phyloP scores from a whole-genome alignment of 2,113 vertebrate species.

The Meleagris gallopavo region DNA sequence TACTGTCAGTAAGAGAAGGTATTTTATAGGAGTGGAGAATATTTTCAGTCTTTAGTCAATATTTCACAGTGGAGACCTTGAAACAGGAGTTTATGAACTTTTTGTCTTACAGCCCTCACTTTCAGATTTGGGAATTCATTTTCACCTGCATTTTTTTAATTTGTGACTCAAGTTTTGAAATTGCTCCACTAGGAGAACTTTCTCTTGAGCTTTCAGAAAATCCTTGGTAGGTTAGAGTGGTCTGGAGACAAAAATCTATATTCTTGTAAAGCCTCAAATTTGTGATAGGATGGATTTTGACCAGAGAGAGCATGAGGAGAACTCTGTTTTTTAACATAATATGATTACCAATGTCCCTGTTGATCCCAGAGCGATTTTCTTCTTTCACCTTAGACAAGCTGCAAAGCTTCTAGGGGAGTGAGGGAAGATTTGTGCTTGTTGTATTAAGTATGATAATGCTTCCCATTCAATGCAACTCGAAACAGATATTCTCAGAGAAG shows the following conservation, averaged over 20 bases:
- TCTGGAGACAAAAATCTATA: neutral
- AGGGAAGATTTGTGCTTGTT: neutral
- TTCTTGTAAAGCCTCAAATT: accelerated
- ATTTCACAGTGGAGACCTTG: neutral
- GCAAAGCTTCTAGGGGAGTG: neutral
- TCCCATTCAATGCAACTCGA: accelerated
- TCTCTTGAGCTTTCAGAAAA: neutral
- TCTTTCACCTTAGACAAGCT: neutral
- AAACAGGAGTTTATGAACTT: constrained; percentile 19
- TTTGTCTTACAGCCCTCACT: neutral
- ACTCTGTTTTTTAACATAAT: neutral
- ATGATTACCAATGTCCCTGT: neutral
- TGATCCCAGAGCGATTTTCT: neutral
- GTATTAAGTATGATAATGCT: neutral
- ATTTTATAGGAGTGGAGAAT: neutral
- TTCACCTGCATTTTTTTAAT: neutral
- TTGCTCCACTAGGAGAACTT: neutral
- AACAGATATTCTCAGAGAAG: neutral
- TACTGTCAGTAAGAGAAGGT: neutral
- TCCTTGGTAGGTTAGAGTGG: neutral
- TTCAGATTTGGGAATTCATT: neutral
- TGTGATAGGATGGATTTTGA: neutral
- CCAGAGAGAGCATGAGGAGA: neutral
- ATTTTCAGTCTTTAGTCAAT: neutral
- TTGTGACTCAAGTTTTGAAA: neutral